phyloP scores from a whole-genome alignment of 2,113 vertebrate genomes.

The Cyprinodon brontotheroides region DNA sequence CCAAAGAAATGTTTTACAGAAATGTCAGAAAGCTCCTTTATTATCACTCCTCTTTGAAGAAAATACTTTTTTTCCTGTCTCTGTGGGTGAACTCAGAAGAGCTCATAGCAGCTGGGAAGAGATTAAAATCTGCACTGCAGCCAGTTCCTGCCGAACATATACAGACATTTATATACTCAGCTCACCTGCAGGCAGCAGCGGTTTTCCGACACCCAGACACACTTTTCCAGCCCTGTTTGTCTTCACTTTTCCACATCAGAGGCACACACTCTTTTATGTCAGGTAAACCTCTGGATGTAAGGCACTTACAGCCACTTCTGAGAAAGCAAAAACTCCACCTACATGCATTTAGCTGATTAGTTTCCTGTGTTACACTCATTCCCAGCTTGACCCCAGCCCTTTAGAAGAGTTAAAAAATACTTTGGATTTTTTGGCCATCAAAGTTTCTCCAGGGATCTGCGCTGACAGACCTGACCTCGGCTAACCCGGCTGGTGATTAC shows the following conservation, averaged over 20 bases:
- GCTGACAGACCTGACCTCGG: conserved; percentile 15
- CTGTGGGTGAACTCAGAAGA: conserved; percentile 8
- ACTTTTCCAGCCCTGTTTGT: not conserved
- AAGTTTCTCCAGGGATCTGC: not conserved
- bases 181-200: not conserved
- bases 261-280: conserved; percentile 3
- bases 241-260: conserved; percentile 5
- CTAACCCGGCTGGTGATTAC: not conserved
- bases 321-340: conserved; percentile 5
- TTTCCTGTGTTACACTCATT: conserved; percentile 2
- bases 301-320: not conserved
- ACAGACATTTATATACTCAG: conserved; percentile 4
- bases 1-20: conserved; percentile 2
- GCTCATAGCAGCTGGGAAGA: not conserved
- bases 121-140: conserved; percentile 4
- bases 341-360: conserved; percentile 11
- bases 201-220: not conserved
- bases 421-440: conserved; percentile 6
- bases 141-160: not conserved
- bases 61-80: not conserved
- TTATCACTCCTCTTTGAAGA: conserved; percentile 17
- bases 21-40: conserved; percentile 6
- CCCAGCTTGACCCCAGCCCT: not conserved
- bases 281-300: conserved; percentile 3
- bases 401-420: conserved; percentile 5